These are phyloP conservation scores for Heliconius cydno DNA, from an alignment of 2,888 invertebrate genomes.

Conservation along the genomic window DNA sequence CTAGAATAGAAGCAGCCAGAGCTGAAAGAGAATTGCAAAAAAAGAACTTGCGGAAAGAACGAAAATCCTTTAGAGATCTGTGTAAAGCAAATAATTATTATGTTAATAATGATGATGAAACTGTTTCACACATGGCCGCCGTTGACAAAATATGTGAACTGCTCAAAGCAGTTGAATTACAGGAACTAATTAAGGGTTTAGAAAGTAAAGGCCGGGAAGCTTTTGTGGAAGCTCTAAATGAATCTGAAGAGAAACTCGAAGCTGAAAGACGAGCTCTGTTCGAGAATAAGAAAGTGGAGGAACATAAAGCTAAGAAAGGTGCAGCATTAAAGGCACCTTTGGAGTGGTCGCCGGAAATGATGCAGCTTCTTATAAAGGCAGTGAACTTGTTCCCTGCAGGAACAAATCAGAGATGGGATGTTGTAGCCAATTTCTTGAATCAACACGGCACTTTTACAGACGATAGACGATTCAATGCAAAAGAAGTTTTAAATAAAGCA, in stretches of 20 bases:
- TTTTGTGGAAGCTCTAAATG: conserved; percentile 87
- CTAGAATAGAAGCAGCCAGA: conserved; percentile 90
- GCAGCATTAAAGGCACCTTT: conserved; percentile 76
- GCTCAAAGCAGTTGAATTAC: conserved; percentile 87
- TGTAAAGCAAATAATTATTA: conserved; percentile 94
- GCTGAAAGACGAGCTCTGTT: conserved; percentile 87
- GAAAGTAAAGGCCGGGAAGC: conserved; percentile 85
- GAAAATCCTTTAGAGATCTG: conserved; percentile 90
- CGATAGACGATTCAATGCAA: conserved; percentile 88
- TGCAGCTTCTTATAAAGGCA: conserved; percentile 96
- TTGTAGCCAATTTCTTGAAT: conserved; percentile 97
- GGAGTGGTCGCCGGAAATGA: conserved; percentile 93
- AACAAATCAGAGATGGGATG: conserved; percentile 96
- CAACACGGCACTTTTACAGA: conserved; percentile 88
- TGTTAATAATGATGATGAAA: conserved; percentile 86
- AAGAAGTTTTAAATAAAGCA: conserved; percentile 97
- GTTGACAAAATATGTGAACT: conserved; percentile 95
- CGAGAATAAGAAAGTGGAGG: conserved; percentile 78
- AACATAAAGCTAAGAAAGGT: conserved; percentile 73
- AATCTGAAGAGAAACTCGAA: conserved; percentile 90
- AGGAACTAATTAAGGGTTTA: conserved; percentile 88
- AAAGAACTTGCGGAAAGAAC: conserved; percentile 93
- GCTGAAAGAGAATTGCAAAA: conserved; percentile 94
- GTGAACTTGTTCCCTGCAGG: conserved; percentile 98
- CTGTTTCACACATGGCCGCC: conserved; percentile 93